Conservation (phyloP, 2,113 vertebrate species). For the Tragelaphus buxtoni region DNA sequence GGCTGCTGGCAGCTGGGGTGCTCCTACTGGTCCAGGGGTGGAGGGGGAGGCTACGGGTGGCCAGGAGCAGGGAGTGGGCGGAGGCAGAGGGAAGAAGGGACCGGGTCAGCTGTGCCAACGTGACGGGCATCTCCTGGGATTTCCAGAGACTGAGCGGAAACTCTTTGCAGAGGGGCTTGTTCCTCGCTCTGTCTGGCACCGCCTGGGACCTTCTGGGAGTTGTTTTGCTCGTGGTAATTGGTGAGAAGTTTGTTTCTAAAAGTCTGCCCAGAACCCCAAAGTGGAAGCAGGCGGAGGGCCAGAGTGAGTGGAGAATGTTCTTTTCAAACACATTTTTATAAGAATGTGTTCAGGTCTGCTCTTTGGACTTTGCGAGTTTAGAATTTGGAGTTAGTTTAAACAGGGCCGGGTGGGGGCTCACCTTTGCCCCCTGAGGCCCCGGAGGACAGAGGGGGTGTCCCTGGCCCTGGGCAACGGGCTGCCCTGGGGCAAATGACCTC, state of each 20-base stretch:
- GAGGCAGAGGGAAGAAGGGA: neutral
- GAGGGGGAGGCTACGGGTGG: neutral
- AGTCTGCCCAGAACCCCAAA: slow-evolving; percentile 63
- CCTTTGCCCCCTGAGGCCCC: neutral
- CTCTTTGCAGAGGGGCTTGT: neutral
- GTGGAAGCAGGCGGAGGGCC: slow-evolving; percentile 63
- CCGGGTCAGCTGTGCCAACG: rapidly evolving
- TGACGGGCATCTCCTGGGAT: neutral
- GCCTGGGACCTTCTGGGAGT: slow-evolving; percentile 19
- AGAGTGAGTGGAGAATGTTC: neutral
- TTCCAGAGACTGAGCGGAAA: neutral
- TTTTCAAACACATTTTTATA: slow-evolving; percentile 38
- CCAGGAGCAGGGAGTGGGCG: neutral
- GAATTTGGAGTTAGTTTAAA: neutral
- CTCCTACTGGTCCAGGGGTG: neutral
- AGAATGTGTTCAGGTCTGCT: neutral
- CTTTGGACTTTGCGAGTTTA: neutral
- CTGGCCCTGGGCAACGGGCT: neutral
- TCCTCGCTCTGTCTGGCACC: slow-evolving; percentile 14
- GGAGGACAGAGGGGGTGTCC: neutral
- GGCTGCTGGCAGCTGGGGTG: neutral
- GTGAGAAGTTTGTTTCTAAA: slow-evolving; percentile 62
- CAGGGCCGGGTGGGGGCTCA: neutral
- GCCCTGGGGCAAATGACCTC: neutral
- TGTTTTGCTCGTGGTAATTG: slow-evolving; percentile 67